Evolutionary conservation across 1,140 invertebrate species (phyloP).

Genomic region (Nephotettix cincticeps): DNA sequence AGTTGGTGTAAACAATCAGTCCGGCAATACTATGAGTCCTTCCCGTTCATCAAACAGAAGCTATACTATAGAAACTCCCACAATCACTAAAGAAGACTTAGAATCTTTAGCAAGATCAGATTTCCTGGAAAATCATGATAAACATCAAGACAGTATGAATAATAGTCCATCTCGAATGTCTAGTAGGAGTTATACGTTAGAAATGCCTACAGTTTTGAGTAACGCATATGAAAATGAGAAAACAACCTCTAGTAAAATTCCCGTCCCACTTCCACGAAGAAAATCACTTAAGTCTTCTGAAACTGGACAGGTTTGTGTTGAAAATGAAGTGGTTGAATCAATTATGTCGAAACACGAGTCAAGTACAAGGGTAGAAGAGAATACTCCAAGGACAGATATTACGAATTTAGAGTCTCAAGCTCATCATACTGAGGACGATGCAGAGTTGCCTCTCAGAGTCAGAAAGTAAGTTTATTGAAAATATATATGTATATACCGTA

Average conservation of each 20-base stretch:
- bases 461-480: conserved; percentile 11
- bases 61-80: conserved; percentile 2
- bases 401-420: neutral
- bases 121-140: neutral
- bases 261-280: conserved; percentile 4
- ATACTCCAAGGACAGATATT: neutral
- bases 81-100: neutral
- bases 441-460: neutral
- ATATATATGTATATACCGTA: too few relatives aligned
- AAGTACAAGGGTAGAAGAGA: too few relatives aligned
- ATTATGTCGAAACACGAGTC: neutral
- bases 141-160: neutral
- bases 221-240: neutral
- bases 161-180: neutral
- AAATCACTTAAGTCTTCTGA: conserved; percentile 1
- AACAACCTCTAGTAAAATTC: neutral
- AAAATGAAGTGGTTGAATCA: neutral
- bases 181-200: neutral
- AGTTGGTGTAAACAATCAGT: neutral
- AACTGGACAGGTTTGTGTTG: neutral
- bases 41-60: conserved; percentile 12
- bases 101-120: neutral
- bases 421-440: neutral
- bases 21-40: neutral
- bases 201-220: neutral